Conservation (phyloP, 2,113 vertebrate genomes). For the Helogale parvula region DNA sequence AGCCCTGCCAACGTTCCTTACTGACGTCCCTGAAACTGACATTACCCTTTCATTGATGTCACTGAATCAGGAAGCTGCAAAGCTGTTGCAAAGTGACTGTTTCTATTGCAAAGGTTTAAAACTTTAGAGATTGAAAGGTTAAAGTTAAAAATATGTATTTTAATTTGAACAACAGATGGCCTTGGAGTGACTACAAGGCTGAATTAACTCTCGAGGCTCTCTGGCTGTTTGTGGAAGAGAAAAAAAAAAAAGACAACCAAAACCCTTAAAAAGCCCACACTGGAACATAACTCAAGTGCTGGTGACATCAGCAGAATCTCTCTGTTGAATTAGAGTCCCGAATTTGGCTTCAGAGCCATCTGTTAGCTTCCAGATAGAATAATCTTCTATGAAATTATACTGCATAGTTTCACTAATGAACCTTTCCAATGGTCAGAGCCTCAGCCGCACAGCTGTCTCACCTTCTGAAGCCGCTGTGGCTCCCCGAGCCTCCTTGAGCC, state of each 20-base stretch:
- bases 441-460: not conserved
- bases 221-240: constrained; percentile 74
- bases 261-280: constrained; percentile 79
- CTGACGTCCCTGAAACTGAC: constrained; percentile 77
- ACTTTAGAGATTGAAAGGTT: constrained; percentile 84
- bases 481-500: not conserved
- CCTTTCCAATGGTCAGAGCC: constrained; percentile 46
- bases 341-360: constrained; percentile 77
- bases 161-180: constrained; percentile 85
- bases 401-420: constrained; percentile 64
- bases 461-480: not conserved
- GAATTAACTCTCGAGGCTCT: constrained; percentile 81
- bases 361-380: constrained; percentile 73
- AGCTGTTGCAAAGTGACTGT: constrained; percentile 81
- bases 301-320: constrained; percentile 80
- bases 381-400: constrained; percentile 79
- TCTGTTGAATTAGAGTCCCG: constrained; percentile 75
- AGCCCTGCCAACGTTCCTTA: constrained; percentile 64
- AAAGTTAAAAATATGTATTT: constrained; percentile 84
- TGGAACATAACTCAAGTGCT: constrained; percentile 73
- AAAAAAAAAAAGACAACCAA: constrained; percentile 78
- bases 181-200: constrained; percentile 81
- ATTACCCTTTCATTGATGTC: constrained; percentile 81
- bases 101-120: constrained; percentile 82
- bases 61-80: constrained; percentile 78